phyloP scores from a whole-genome alignment of 2,797 vertebrate species.

The Tinamus major region DNA sequence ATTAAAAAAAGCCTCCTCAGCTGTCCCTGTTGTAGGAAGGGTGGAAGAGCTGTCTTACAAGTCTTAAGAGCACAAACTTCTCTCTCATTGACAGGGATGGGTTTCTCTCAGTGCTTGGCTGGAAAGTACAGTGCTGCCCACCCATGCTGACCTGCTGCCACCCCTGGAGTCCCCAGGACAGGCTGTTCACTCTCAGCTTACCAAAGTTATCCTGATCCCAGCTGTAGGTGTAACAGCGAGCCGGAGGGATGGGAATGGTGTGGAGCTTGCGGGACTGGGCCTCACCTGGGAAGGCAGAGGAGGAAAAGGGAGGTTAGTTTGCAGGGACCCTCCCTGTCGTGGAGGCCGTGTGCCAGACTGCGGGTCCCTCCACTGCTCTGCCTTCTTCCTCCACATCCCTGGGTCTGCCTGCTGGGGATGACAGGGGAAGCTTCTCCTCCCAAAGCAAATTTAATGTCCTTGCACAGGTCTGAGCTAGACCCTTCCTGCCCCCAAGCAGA shows the following conservation, averaged over 20 bases:
- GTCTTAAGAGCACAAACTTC: background rate
- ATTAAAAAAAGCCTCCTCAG: background rate
- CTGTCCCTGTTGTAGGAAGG: accelerated
- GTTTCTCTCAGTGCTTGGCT: background rate
- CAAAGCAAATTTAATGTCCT: background rate
- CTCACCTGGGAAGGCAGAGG: slow-evolving; percentile 48
- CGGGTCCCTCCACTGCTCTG: too few relatives aligned
- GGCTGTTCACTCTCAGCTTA: slow-evolving; percentile 69
- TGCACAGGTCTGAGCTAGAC: background rate
- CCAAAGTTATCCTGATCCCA: slow-evolving; percentile 98
- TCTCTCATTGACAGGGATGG: background rate
- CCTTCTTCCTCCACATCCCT: too few relatives aligned
- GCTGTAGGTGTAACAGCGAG: slow-evolving; percentile 90
- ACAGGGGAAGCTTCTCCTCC: background rate
- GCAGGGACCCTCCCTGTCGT: background rate
- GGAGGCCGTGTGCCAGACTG: background rate
- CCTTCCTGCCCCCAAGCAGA: background rate
- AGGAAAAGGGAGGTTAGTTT: background rate
- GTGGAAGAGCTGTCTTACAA: background rate
- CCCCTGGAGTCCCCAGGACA: too few relatives aligned
- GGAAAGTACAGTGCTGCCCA: background rate
- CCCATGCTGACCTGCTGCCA: accelerated
- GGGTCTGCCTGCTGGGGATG: too few relatives aligned
- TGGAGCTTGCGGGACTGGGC: slow-evolving; percentile 80
- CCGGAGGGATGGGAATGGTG: slow-evolving; percentile 87